Evolutionary conservation across 2,888 invertebrate genomes (phyloP).

Genomic region (Drosophila antonietae): DNA sequence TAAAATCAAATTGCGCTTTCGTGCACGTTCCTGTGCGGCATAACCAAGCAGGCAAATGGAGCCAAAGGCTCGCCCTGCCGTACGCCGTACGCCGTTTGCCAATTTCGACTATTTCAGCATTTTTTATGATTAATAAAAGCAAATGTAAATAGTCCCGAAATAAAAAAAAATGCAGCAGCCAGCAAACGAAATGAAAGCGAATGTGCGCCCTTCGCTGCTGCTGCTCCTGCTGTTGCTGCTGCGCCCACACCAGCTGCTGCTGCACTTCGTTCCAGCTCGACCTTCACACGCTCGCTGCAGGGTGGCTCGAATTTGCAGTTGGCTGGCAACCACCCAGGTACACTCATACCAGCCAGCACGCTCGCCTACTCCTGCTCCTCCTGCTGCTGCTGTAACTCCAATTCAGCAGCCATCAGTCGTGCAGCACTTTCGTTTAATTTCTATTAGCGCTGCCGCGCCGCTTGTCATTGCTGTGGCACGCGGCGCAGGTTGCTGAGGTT

Average conservation of each 20-base stretch:
- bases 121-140: slow-evolving; percentile 79
- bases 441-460: slow-evolving; percentile 71
- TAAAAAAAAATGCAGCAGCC: neutral
- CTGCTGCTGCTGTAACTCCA: neutral
- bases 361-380: neutral
- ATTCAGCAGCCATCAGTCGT: neutral
- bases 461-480: slow-evolving; percentile 71
- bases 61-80: neutral
- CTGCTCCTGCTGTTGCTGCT: neutral
- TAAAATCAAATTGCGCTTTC: slow-evolving; percentile 80
- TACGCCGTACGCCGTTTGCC: slow-evolving; percentile 4
- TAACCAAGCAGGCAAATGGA: slow-evolving; percentile 7
- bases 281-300: slow-evolving; percentile 58
- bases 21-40: slow-evolving; percentile 49
- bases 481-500: slow-evolving; percentile 76
- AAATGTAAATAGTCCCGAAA: slow-evolving; percentile 73
- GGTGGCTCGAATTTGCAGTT: slow-evolving; percentile 28
- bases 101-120: slow-evolving; percentile 70
- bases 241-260: slow-evolving; percentile 10
- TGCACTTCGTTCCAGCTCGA: slow-evolving; percentile 55
- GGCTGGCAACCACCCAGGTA: slow-evolving; percentile 23
- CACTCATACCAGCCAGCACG: neutral
- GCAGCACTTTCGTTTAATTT: slow-evolving; percentile 80
- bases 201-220: slow-evolving; percentile 12
- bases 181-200: slow-evolving; percentile 55